phyloP scores from a whole-genome alignment of 2,113 vertebrate genomes.

The Pyrgilauda ruficollis region DNA sequence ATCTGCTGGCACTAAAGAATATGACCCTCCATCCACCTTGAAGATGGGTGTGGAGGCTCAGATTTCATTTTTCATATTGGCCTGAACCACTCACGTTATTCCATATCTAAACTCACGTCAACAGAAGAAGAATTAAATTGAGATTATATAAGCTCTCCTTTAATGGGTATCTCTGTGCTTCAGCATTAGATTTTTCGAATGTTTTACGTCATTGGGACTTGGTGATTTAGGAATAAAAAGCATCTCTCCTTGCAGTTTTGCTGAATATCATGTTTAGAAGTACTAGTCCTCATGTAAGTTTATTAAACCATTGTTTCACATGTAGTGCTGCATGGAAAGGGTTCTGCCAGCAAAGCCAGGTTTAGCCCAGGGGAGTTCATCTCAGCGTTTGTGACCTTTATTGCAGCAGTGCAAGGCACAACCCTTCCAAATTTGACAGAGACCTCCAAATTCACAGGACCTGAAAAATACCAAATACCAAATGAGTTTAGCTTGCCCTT shows the following conservation, averaged over 20 bases:
- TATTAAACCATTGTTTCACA: not conserved
- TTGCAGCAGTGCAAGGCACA: not conserved
- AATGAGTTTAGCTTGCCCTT: not conserved
- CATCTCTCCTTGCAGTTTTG: not conserved
- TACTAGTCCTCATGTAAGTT: not conserved
- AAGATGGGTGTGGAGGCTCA: not conserved
- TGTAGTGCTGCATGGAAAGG: not conserved
- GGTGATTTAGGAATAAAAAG: not conserved
- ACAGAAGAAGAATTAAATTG: not conserved
- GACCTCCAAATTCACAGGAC: not conserved
- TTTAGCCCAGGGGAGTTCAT: not conserved
- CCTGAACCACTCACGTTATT: not conserved
- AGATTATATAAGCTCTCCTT: not conserved
- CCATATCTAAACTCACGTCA: not conserved
- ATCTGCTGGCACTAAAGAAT: conserved; percentile 26
- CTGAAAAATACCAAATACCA: not conserved
- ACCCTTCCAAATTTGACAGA: not conserved
- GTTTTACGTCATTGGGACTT: not conserved
- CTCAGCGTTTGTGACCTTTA: not conserved
- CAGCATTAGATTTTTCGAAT: not conserved
- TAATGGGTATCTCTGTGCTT: not conserved
- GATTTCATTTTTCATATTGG: not conserved
- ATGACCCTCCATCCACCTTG: not conserved
- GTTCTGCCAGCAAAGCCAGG: not conserved
- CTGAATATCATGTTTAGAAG: not conserved